Evolutionary conservation across 2,797 vertebrate genomes (phyloP).

Genomic region (Catostomus latipinnis): DNA sequence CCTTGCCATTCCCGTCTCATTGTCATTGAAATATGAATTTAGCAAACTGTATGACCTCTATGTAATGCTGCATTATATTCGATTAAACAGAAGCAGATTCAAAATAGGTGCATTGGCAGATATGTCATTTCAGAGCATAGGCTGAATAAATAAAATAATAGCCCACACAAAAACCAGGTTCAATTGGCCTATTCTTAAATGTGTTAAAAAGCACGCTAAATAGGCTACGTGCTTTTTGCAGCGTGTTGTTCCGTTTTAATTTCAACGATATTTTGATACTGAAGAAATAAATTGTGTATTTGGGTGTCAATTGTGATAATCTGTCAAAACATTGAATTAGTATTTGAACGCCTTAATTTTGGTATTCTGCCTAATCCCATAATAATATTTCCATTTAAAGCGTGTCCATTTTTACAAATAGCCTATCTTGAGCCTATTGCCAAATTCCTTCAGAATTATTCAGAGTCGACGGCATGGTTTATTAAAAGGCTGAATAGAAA

Average conservation of each 20-base stretch:
- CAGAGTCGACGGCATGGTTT: conserved; percentile 5
- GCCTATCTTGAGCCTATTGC: conserved; percentile 8
- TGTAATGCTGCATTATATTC: neutral
- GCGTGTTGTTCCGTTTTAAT: neutral
- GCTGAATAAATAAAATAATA: neutral
- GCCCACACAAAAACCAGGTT: neutral
- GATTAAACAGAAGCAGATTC: conserved; percentile 14
- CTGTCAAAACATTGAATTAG: conserved; percentile 63
- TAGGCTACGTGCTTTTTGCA: neutral
- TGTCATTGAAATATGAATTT: conserved; percentile 37
- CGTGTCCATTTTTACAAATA: conserved; percentile 53
- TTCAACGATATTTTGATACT: neutral
- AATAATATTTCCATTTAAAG: conserved; percentile 70
- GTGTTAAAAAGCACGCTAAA: neutral
- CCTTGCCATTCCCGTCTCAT: conserved; percentile 32
- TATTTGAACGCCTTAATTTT: conserved; percentile 76
- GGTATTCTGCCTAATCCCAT: conserved; percentile 73
- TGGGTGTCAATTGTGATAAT: conserved; percentile 71
- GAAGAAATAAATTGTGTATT: conserved; percentile 35
- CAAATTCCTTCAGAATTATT: conserved; percentile 13
- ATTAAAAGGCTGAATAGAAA: neutral
- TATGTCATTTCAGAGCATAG: neutral
- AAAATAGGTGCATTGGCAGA: neutral
- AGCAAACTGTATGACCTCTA: conserved; percentile 1
- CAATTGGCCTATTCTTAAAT: neutral